Conservation (phyloP, 2,113 vertebrate species). For the Noturus placidus region DNA sequence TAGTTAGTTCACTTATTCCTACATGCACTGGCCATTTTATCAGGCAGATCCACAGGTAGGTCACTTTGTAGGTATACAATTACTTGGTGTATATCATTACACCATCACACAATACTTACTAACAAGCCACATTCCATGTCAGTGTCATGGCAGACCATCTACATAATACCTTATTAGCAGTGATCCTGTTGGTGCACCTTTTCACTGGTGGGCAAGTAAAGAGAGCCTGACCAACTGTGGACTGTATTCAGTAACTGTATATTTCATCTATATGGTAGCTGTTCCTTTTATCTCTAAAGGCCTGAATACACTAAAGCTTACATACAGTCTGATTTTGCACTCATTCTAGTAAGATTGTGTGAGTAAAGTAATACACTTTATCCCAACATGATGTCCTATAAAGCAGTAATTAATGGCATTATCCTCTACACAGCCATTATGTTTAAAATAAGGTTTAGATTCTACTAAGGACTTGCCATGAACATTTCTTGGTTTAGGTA, state of each 20-base stretch:
- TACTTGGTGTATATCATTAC: not conserved
- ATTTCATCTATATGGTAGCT: constrained; percentile 15
- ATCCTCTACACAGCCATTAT: not conserved
- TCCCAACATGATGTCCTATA: constrained; percentile 1
- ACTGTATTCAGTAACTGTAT: not conserved
- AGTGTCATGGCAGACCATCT: not conserved
- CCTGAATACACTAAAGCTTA: constrained; percentile 23
- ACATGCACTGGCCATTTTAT: not conserved
- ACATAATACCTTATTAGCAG: not conserved
- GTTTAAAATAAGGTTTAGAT: constrained; percentile 1
- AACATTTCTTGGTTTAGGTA: not conserved
- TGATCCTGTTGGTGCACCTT: not conserved
- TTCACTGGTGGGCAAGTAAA: not conserved
- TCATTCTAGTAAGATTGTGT: not conserved
- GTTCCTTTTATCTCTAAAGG: constrained; percentile 11
- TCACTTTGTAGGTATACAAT: not conserved
- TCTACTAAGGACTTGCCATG: not conserved
- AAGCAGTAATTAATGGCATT: not conserved
- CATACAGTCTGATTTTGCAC: not conserved
- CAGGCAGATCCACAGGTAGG: not conserved
- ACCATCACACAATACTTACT: not conserved
- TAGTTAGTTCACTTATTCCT: not conserved
- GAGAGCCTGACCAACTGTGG: not conserved
- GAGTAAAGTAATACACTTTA: not conserved
- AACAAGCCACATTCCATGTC: not conserved